Percentiles rank a stretch among this genome's conserved stretches.
These are phyloP conservation scores for Styela clava DNA, from an alignment of 23 tunicate genomes.

Conservation along the genomic window DNA sequence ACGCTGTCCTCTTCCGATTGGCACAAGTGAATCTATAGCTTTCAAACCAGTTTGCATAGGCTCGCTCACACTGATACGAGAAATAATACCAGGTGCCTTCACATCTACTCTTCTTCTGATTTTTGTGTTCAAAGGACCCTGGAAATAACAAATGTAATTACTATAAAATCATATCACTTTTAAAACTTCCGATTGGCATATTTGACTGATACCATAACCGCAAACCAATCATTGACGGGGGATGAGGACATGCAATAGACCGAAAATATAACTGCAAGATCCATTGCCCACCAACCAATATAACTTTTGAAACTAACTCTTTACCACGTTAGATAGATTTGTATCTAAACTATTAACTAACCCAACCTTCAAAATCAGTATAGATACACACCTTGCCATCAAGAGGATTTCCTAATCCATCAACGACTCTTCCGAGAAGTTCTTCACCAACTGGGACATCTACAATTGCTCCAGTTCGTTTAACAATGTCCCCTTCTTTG, in stretches of 20 bases:
- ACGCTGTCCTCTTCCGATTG: slow-evolving; percentile 99
- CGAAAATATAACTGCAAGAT: too few relatives aligned
- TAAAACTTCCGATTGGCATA: too few relatives aligned
- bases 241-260: too few relatives aligned
- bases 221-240: too few relatives aligned
- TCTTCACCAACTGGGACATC: slow-evolving; percentile 99
- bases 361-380: too few relatives aligned
- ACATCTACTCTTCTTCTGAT: slow-evolving; percentile 88
- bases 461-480: slow-evolving; percentile 99
- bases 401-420: slow-evolving; percentile 96
- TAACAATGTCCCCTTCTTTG: slow-evolving; percentile 97
- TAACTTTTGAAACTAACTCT: too few relatives aligned
- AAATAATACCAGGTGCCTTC: slow-evolving; percentile 99
- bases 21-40: slow-evolving; percentile 99
- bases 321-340: too few relatives aligned
- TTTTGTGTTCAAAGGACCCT: slow-evolving; percentile 87
- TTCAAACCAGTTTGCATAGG: slow-evolving; percentile 99
- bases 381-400: slow-evolving; percentile 96
- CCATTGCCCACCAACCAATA: too few relatives aligned
- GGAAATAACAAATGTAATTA: too few relatives aligned
- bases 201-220: too few relatives aligned
- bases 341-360: too few relatives aligned
- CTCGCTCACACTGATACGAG: slow-evolving; percentile 98
- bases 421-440: slow-evolving; percentile 97
- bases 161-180: too few relatives aligned